A percentile compares a stretch with the other conserved stretches of the same genome.
These are phyloP conservation scores for Bryconaethiops microstoma DNA, from an alignment of 2,797 vertebrate genomes.

Conservation along the genomic window DNA sequence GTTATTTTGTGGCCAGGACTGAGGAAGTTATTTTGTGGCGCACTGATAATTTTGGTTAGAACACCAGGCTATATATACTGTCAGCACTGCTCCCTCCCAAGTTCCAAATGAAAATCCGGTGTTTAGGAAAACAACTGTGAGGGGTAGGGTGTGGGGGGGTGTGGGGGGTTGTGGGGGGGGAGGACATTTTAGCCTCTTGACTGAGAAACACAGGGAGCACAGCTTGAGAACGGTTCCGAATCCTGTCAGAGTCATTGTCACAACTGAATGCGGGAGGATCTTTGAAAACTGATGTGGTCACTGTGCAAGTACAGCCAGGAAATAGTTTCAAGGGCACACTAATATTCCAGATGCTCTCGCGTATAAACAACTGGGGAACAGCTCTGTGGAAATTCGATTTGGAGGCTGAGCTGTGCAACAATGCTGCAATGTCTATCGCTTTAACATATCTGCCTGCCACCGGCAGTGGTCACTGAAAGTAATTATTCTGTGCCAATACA, in stretches of 20 bases:
- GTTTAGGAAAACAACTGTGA: conserved; percentile 76
- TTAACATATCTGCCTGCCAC: conserved; percentile 62
- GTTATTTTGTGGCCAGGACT: conserved; percentile 81
- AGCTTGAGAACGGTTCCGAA: conserved; percentile 1
- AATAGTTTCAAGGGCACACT: conserved; percentile 75
- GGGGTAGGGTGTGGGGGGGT: conserved; percentile 29
- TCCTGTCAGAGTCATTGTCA: conserved; percentile 33
- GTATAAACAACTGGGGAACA: conserved; percentile 72
- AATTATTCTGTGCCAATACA: conserved; percentile 62
- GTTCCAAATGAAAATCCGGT: conserved; percentile 72
- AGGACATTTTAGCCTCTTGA: conserved; percentile 22
- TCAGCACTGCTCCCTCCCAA: conserved; percentile 69
- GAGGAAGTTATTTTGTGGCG: conserved; percentile 85
- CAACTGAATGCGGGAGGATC: conserved; percentile 28
- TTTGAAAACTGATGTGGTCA: conserved; percentile 63
- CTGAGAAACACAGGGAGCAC: neutral
- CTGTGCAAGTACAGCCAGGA: conserved; percentile 66
- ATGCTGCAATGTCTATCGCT: conserved; percentile 69
- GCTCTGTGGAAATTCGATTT: conserved; percentile 72
- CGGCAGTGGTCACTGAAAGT: conserved; percentile 64
- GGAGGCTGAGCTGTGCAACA: conserved; percentile 58
- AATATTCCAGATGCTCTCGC: conserved; percentile 79
- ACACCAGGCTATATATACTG: conserved; percentile 83
- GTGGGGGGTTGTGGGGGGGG: conserved; percentile 10
- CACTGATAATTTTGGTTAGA: conserved; percentile 84